Conservation (phyloP, 2,113 vertebrate species). For the Sturnira hondurensis region DNA sequence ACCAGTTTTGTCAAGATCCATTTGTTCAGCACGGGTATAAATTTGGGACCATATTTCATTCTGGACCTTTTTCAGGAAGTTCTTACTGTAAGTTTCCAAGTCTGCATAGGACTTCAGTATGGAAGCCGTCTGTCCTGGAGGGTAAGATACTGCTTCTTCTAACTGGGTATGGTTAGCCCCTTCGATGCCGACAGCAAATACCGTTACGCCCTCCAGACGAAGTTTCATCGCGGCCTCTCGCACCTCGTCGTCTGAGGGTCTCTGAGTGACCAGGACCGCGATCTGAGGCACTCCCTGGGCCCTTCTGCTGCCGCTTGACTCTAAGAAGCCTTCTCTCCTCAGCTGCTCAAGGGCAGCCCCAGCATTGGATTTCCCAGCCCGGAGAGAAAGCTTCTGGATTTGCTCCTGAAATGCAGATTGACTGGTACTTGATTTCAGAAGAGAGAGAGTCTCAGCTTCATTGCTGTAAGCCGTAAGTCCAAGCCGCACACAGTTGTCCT, state of each 20-base stretch:
- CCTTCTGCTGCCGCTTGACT: conserved; percentile 43
- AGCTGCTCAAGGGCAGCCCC: conserved; percentile 62
- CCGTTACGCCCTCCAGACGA: conserved; percentile 13
- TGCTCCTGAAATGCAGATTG: conserved; percentile 53
- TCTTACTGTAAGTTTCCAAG: not conserved
- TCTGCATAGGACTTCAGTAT: conserved; percentile 35
- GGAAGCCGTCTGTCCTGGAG: not conserved
- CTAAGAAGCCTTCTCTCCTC: conserved; percentile 57
- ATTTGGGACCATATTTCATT: conserved; percentile 61
- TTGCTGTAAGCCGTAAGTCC: conserved; percentile 66
- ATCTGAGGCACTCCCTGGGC: conserved; percentile 72
- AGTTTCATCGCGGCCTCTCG: conserved; percentile 6
- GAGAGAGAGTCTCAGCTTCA: not conserved
- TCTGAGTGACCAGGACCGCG: conserved; percentile 70
- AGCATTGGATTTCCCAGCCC: conserved; percentile 45
- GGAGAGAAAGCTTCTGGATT: conserved; percentile 47
- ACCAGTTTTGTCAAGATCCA: conserved; percentile 68
- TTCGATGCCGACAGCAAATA: conserved; percentile 62
- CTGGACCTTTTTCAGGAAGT: conserved; percentile 68
- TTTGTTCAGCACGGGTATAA: not conserved
- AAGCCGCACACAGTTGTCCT: conserved; percentile 42
- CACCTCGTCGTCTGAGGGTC: conserved; percentile 53
- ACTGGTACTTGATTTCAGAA: conserved; percentile 42
- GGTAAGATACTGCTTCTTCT: conserved; percentile 67
- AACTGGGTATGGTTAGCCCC: conserved; percentile 61